These are phyloP conservation scores for Pseudolaguvia tuberculata DNA, from an alignment of 2,113 vertebrate genomes.

Conservation along the genomic window DNA sequence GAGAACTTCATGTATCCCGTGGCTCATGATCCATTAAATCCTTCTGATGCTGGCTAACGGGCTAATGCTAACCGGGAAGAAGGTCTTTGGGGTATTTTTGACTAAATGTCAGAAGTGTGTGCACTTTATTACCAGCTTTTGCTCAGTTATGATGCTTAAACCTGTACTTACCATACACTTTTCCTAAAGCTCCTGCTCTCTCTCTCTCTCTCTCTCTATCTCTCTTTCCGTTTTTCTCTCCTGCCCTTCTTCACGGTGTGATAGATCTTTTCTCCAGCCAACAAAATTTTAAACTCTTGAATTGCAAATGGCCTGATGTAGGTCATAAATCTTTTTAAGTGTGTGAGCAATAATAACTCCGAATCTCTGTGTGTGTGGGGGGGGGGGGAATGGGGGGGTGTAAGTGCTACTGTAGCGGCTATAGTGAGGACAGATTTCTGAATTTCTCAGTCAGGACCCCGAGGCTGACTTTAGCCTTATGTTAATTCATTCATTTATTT, in stretches of 20 bases:
- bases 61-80: not conserved
- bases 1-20: not conserved
- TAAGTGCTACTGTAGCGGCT: not conserved
- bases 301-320: conserved; percentile 45
- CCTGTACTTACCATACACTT: not conserved
- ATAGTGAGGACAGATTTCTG: conserved; percentile 21
- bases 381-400: not conserved
- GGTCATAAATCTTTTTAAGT: conserved; percentile 45
- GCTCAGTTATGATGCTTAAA: not conserved
- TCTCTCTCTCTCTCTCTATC: conserved; percentile 16
- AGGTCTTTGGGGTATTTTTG: not conserved
- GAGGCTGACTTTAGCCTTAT: conserved; percentile 37
- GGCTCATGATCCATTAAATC: not conserved
- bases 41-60: no score
- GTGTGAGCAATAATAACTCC: conserved; percentile 28
- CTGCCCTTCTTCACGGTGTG: conserved; percentile 15
- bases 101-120: not conserved
- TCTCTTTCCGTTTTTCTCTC: conserved; percentile 6
- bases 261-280: conserved; percentile 37
- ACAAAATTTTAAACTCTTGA: conserved; percentile 46
- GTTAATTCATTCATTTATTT: conserved; percentile 55
- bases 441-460: conserved; percentile 37
- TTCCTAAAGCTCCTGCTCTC: not conserved
- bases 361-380: conserved; percentile 19
- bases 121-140: no score